Evolutionary conservation across 1,140 invertebrate species (phyloP), one percentile per base, ranked within the genome.

Genomic region (Tetramorium parvispinum): DNA sequence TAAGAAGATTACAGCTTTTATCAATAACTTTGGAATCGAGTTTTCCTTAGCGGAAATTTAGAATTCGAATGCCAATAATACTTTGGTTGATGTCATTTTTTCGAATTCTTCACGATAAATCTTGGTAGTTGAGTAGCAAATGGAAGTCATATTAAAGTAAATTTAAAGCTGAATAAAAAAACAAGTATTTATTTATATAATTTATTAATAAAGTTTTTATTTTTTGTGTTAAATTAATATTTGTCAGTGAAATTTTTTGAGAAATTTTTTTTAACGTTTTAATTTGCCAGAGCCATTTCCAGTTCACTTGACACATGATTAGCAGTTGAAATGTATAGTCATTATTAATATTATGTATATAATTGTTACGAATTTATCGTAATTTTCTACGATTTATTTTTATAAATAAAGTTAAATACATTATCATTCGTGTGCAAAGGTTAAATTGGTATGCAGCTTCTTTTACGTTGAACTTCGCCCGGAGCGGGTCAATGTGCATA

Each of bases 401-500:
- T 6, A 21, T 24, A 3, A 4, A 3, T 10, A 3, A 66, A 65
- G 18, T 79, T 66, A 6, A 65, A 32, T 46, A 37, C 18, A 27
- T 79, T 40, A 37, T 55, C 37, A 13, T 40, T 0, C 10, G 32
- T 16, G 13, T 11, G 13, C 53, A 37, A 43, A 61, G 24, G 37
- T 79, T 79, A 68, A 81, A 68, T 51, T 53, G n/a, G 3, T 37
- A 79, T 16, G 16, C 37, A 79, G 6, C 16, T 32, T 79, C 24
- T 32, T 51, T 81, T 40, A 24, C 43, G 18, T 53, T n/a, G 5
- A 6, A 77, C 4, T 11, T 61, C 11, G 16, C 32, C 18, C 32
- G 6, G 13, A 79, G 77, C 27, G 46, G 11, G 7, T 78, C 49
- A 68, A 81, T 68, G 32, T 79, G 27, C 32, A 66, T 37, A 66